Evolutionary conservation across 2,797 vertebrate species (phyloP).

Genomic region (Arnoldichthys spilopterus): DNA sequence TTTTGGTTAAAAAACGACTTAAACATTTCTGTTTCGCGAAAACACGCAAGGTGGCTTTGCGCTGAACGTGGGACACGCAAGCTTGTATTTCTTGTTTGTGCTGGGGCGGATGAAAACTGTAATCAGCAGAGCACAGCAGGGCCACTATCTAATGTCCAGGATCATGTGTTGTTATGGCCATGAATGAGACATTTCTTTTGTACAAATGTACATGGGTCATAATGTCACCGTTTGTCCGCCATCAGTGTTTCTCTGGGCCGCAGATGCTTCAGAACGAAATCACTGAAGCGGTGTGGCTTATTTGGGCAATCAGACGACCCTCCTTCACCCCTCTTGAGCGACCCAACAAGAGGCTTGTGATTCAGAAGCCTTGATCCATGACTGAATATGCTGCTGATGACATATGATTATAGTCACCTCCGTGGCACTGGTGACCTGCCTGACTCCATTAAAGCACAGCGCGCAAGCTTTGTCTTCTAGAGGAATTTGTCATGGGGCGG

Average conservation of each 20-base stretch:
- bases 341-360: conserved; percentile 13
- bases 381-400: conserved; percentile 62
- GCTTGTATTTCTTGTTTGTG: conserved; percentile 30
- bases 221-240: conserved; percentile 6
- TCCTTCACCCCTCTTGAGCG: conserved; percentile 28
- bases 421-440: conserved; percentile 53
- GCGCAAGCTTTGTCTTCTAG: conserved; percentile 35
- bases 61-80: conserved; percentile 8
- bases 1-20: not conserved
- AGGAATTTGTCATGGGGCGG: conserved; percentile 63
- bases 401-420: conserved; percentile 53
- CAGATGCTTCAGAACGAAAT: not conserved
- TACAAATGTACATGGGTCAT: not conserved
- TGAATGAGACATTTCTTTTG: conserved; percentile 2
- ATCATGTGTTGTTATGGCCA: too few relatives aligned
- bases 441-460: conserved; percentile 61
- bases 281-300: not conserved
- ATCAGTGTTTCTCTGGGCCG: not conserved
- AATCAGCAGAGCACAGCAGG: conserved; percentile 3
- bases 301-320: conserved; percentile 55
- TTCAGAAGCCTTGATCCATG: conserved; percentile 29
- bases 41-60: conserved; percentile 39
- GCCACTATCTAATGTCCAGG: not conserved
- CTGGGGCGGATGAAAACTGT: conserved; percentile 9
- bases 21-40: conserved; percentile 58